Evolutionary conservation across 2,113 vertebrate species (phyloP), one percentile per base, ranked within the genome.

Genomic region (Labeo rohita): DNA sequence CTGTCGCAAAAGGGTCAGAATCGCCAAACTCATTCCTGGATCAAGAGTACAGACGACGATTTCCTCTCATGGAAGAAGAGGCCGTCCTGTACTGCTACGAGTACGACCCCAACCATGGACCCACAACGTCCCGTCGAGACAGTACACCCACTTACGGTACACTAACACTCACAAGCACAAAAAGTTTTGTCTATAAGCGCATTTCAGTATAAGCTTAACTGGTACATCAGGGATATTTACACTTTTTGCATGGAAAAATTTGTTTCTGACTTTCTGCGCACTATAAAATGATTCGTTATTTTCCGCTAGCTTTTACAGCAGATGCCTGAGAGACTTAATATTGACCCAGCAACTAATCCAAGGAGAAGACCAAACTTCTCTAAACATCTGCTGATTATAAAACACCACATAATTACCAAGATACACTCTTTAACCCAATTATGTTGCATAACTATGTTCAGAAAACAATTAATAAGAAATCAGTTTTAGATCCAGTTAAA

Each of bases 1-100:
- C 96, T 0, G 92, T 96, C 52, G 96, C 97, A 74, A 98, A 98
- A 90, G 97, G 98, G 88, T 98, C 97, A 1, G 97, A 99, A 91
- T 99, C 98, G 65, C 98, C 98, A 45, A 99, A 99, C 94, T 99
- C 98, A 36, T 99, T 98, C 93, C 96, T 99, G 94, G 98, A 99
- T 91, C 98, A 99, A 91, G 97, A 99, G 85, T 97, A 98, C 91
- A 95, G 94, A 86, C 97, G 96, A 80, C 95, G 94, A 18, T 96
- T 96, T 88, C 96, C 96, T 34, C 91, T 96, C 87, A 96, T 98
- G 76, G 98, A 98, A 92, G 98, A 99, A 94, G 98, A 99, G 93
- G 95, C 97, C 4, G 95, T 98, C 86, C 92, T 97, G 2, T 98
- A 98, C 93, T 99, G 98, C 94, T 97, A 97, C 89, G 96, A 97